Percentiles rank a stretch among this genome's conserved stretches.
Evolutionary conservation across 1,140 invertebrate species (phyloP).

Genomic region (Dendroctonus valens): DNA sequence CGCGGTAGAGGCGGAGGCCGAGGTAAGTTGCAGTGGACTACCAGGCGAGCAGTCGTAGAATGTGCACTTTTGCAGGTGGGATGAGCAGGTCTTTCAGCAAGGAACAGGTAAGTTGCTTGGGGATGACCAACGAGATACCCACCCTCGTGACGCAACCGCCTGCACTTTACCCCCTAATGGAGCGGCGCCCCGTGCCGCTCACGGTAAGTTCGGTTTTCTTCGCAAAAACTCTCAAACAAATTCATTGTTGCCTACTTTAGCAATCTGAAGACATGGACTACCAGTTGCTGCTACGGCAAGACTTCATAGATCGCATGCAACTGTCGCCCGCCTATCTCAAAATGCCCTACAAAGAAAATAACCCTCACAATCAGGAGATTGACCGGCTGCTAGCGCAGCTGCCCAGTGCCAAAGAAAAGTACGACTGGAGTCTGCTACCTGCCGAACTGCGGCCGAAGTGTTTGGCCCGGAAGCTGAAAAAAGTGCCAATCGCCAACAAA

Average conservation of each 20-base stretch:
- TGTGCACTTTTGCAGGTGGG: constrained; percentile 41
- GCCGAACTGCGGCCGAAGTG: constrained; percentile 57
- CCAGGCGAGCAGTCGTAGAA: too few species aligned
- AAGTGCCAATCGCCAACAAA: constrained; percentile 34
- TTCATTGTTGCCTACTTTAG: constrained; percentile 36
- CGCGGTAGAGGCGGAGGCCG: constrained; percentile 50
- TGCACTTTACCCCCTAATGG: constrained; percentile 62
- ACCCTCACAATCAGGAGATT: constrained; percentile 65
- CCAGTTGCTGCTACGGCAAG: constrained; percentile 60
- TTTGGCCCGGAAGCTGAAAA: constrained; percentile 37
- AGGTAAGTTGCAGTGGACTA: constrained; percentile 26
- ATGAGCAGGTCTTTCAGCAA: constrained; percentile 59
- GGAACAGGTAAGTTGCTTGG: constrained; percentile 60
- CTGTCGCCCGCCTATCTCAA: constrained; percentile 56
- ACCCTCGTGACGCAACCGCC: constrained; percentile 64
- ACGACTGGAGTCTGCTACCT: constrained; percentile 60
- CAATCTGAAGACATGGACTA: constrained; percentile 54
- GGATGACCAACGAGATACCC: constrained; percentile 60
- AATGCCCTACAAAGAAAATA: constrained; percentile 48
- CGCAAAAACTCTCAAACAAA: background rate
- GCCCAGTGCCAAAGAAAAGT: constrained; percentile 51
- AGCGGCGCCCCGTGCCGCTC: constrained; percentile 58
- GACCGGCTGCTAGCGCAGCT: constrained; percentile 60
- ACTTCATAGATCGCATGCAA: constrained; percentile 58
- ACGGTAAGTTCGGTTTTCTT: constrained; percentile 35